Base-by-base conservation (phyloP, 2,797 vertebrate species). In the Chrosomus eos region DNA sequence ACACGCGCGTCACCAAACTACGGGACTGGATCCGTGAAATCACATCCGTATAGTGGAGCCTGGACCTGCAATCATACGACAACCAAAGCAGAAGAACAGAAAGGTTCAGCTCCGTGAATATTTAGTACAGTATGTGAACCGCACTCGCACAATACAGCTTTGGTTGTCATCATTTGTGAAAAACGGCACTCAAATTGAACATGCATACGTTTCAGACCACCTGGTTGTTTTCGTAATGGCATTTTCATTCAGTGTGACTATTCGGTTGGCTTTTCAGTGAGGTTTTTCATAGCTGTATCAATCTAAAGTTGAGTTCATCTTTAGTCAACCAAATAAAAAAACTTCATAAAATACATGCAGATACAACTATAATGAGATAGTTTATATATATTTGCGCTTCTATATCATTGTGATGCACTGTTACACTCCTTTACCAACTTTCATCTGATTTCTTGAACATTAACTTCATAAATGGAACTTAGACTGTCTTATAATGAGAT, bases 1-100 rank as follows among this genome's bases (percentile, higher is more conserved):
- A 96, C 91, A 68, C 93, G 0, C 94, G 95, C 0, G 90, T 96
- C 85, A 94, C 94, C 89, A 94, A 93, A 85, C 91, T 96, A 72
- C 91, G 93, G 68, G 77, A 93, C 0, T 96, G 96, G 96, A 94
- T 96, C 86, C 89, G 31, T 43, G 2, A 88, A 1, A 18, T 86
- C 40, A 89, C 91, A 0, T 83, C 85, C 7, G 33, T 95, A 86
- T 86, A 88, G 86, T 14, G 13, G 68, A 70, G 10, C 55, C 60
- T 77, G 36, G 71, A 86, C 28, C 86, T 82, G 2, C 5, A 73
- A 58, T 33, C 55, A 48, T n/a, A 48, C 64, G 71, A 88, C 77
- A 70, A 55, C 71, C 83, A 80, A 62, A 23, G 55, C 23, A 33
- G 43, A 70, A 55, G 16, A 77, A 55, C 60, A 28, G 19, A 43